A percentile compares a stretch with the other conserved stretches of the same genome.
These are phyloP conservation scores for Habropoda laboriosa DNA, from an alignment of 1,140 invertebrate genomes.

Conservation along the genomic window DNA sequence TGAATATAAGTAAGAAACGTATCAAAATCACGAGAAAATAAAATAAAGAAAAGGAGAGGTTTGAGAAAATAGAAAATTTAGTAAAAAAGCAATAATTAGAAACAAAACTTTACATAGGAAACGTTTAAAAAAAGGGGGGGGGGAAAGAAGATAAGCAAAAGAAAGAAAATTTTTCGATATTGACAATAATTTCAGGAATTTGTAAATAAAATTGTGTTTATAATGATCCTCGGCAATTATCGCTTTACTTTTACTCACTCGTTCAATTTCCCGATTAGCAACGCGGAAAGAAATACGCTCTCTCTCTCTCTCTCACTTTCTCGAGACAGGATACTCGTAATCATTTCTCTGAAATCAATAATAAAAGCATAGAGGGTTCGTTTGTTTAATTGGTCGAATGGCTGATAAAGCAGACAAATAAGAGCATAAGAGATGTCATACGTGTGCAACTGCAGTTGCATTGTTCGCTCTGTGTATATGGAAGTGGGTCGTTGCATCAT, in stretches of 20 bases:
- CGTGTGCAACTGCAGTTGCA: slow-evolving; percentile 43
- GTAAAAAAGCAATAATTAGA: background rate
- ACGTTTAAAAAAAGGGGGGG: no score
- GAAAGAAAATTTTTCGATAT: no score
- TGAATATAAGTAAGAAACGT: no score
- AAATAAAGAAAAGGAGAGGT: no score
- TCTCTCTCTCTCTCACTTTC: no score
- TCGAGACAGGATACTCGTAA: background rate
- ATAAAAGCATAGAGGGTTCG: slow-evolving; percentile 13
- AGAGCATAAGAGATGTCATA: slow-evolving; percentile 20
- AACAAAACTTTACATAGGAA: no score
- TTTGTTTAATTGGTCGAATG: slow-evolving; percentile 40
- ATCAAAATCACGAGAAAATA: no score
- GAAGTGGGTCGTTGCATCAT: slow-evolving; percentile 73
- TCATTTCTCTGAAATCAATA: slow-evolving; percentile 42
- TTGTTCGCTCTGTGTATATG: slow-evolving; percentile 45
- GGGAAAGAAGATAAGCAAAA: no score
- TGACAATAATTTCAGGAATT: no score
- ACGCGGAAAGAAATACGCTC: background rate
- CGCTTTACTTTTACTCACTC: background rate
- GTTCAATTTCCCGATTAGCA: background rate
- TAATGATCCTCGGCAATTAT: no score
- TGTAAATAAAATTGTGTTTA: background rate
- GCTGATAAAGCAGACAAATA: slow-evolving; percentile 30
- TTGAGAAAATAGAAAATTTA: background rate